Base-by-base conservation (phyloP, 1,140 invertebrate genomes). In the Heliconius himera region DNA sequence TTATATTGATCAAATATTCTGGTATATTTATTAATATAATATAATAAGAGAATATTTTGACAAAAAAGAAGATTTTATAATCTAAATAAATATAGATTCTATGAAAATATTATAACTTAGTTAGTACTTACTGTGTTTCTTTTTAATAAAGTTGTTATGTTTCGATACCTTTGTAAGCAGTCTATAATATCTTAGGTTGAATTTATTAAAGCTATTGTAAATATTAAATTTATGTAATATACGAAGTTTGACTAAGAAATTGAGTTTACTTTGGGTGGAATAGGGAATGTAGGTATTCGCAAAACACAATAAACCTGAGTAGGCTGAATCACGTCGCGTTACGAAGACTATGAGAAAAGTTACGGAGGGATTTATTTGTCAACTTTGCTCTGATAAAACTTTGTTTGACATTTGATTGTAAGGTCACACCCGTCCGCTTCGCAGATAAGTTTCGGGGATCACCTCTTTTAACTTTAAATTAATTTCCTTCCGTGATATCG, bases 321-420 rank as follows among this genome's bases (percentile, higher is more conserved):
- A 73, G 78, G 74, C 74, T 76, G 36, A 85, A 91, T 88, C 87
- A 88, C 86, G 86, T 90, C 81, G 76, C 81, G 76, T 82, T 84
- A 74, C 81, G 83, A 84, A 81, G 73, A 73, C 77, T 83, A 80
- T 81, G 85, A 85, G 89, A 88, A 92, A 94, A 94, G 90, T 94
- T 93, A 79, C 81, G 83, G 79, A 84, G 83, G 90, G 86, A 92
- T 92, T 93, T 94, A 93, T 94, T 92, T 93, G 92, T 93, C 90
- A 90, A 92, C 90, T 92, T 92, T 84, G 81, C 83, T 87, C 86
- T 89, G 91, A 93, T 94, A 92, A 94, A 93, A 94, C 82, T 94
- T 94, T 87, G 88, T 91, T 90, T 90, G 91, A 89, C 90, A 85
- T 90, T 90, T 90, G 91, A 91, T 93, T 93, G 90, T 90, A 80